phyloP scores from a whole-genome alignment of 2,888 invertebrate species.

The Lasioglossum pauxillum region DNA sequence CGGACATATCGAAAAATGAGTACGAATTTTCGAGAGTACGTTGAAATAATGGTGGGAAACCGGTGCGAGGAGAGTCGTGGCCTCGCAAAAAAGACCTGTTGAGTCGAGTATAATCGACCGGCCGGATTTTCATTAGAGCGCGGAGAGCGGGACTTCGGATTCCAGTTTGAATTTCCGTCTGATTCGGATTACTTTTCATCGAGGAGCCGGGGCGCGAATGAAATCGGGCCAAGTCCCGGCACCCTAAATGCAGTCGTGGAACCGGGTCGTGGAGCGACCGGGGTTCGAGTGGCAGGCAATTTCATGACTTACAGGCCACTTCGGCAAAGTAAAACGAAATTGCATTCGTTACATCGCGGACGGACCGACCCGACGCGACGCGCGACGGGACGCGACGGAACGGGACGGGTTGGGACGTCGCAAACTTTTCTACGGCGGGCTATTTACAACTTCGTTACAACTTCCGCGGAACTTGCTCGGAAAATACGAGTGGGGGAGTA shows the following conservation, averaged over 20 bases:
- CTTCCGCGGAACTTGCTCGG: constrained; percentile 56
- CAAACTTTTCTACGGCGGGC: constrained; percentile 62
- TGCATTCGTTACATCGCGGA: constrained; percentile 67
- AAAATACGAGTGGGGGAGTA: constrained; percentile 52
- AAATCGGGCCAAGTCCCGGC: background rate
- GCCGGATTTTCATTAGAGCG: constrained; percentile 2
- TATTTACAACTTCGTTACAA: constrained; percentile 71
- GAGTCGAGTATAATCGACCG: background rate
- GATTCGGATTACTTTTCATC: constrained; percentile 14
- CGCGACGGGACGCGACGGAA: background rate
- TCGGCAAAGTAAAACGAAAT: constrained; percentile 59
- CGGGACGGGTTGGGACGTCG: background rate
- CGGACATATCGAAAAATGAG: background rate
- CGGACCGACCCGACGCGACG: constrained; percentile 36
- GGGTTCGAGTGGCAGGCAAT: constrained; percentile 60
- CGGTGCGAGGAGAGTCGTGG: background rate
- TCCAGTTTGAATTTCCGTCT: background rate
- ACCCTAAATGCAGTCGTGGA: constrained; percentile 34
- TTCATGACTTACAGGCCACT: constrained; percentile 59
- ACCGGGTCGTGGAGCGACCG: constrained; percentile 24
- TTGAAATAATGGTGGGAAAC: background rate
- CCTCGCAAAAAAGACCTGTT: constrained; percentile 7
- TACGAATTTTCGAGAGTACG: background rate
- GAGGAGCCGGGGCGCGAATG: background rate
- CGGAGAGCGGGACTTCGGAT: background rate